Base-by-base conservation (phyloP, 2,888 invertebrate genomes). In the Melinaea marsaeus region DNA sequence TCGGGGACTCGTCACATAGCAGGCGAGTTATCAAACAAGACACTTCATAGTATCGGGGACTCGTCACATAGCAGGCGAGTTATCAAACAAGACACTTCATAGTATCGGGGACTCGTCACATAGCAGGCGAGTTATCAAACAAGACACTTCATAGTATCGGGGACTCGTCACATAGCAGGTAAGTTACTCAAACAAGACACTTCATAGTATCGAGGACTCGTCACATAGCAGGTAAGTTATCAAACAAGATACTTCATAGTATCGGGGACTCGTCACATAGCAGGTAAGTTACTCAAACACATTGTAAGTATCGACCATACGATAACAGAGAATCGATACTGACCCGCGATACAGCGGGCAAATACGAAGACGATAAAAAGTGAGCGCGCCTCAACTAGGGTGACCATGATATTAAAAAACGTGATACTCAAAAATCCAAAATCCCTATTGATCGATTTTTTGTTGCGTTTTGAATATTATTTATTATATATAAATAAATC, bases 271-370 rank as follows among this genome's bases (percentile, higher is more conserved):
- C 86, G 87, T 87, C 84, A 81, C 77, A 85, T 75, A 77, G 77
- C 81, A 82, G 85, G 77, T 78, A 79, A 87, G 85, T 85, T 88
- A 86, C 84, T 87, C 84, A 87, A 89, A 89, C 84, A 88, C 81
- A 85, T 84, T 83, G 86, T 87, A 86, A 85, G 83, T 86, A 88
- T 86, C 88, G 85, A 86, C 84, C 82, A 83, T 83, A 83, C 81
- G 89, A 90, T 90, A 89, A 84, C 82, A 75, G 71, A 74, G 73
- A 86, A 88, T 89, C 89, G 88, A 89, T 90, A 85, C 79, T 81
- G 81, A 82, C 84, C 81, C 80, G 75, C 75, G 79, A 79, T 81
- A 83, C 77, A 75, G 73, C 78, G 75, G 72, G 78, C 78, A 85
- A 85, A 86, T 84, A 80, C 76, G 74, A 74, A 73, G 74, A 75